Base-by-base conservation (phyloP, 2,113 vertebrate genomes). In the Verasper variegatus region DNA sequence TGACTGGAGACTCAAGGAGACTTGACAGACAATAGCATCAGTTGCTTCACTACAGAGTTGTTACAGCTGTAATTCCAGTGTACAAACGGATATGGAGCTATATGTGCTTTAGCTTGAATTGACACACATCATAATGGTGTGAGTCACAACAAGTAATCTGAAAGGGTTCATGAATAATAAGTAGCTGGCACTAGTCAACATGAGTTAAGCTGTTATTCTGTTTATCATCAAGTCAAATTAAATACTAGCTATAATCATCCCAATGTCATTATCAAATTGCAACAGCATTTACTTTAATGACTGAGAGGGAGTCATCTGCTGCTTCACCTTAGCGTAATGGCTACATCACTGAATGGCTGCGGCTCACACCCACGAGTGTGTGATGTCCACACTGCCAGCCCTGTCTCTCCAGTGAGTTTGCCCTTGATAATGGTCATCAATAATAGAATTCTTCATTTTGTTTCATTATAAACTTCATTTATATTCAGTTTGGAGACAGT, bases 211-310 rank as follows among this genome's bases (percentile, higher is more conserved):
- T 31, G 31, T 31, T 31, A 31, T 31, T 31, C 31, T 31, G 31
- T 31, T 31, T 31, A 31, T 31, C 31, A 31, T 31, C 31, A 31
- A 31, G 31, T 7, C 31, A 31, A 31, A 31, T 31, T 31, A 69
- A 73, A 73, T 74, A 37, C 49, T 18, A n/a, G 3, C 35, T 35
- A 10, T 26, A 61, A 18, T 54, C 63, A 80, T 23, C 1, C 15
- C 21, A 5, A 7, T 45, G 65, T 55, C 24, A 73, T 68, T 31
- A 72, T 63, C 62, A 40, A 62, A 76, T 26, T 17, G 51, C 14
- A 52, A 21, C 21, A 71, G 24, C 17, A 10, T 13, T 63, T 52
- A 42, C 9, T 68, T 15, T 37, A 40, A 10, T 35, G 67, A 63
- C 23, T 20, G 10, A 21, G 26, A 10, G 3, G 13, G 27, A 20